Evolutionary conservation across 2,888 invertebrate genomes (phyloP).

Genomic region (Biston stratarius): DNA sequence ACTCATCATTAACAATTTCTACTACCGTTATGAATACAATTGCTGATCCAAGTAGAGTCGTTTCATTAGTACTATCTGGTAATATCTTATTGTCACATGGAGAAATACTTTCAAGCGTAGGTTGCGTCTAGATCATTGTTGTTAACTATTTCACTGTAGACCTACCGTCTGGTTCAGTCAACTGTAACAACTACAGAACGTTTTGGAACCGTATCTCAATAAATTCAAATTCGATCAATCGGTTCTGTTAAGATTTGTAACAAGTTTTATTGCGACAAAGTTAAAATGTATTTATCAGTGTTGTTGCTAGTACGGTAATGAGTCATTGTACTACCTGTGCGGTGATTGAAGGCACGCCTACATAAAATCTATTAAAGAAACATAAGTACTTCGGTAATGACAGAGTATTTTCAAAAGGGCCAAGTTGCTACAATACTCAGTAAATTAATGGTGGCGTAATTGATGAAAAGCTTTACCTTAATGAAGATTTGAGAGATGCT

Average conservation of each 20-base stretch:
- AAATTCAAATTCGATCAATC: background rate
- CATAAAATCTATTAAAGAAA: conserved; percentile 60
- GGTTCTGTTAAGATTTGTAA: background rate
- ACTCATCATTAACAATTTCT: conserved; percentile 19
- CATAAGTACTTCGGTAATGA: conserved; percentile 53
- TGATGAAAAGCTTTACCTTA: conserved; percentile 26
- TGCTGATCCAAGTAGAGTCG: conserved; percentile 17
- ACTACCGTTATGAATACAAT: conserved; percentile 42
- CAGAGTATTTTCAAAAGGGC: conserved; percentile 37
- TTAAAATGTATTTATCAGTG: conserved; percentile 28
- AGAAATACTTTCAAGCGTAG: conserved; percentile 59
- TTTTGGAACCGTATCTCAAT: conserved; percentile 16
- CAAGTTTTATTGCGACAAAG: conserved; percentile 13
- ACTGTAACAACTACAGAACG: background rate
- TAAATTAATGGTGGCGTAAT: conserved; percentile 31
- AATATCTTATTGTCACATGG: conserved; percentile 38
- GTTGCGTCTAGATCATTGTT: conserved; percentile 59
- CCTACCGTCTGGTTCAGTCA: conserved; percentile 50
- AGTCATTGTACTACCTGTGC: conserved; percentile 65
- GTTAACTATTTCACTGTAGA: conserved; percentile 45
- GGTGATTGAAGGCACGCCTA: conserved; percentile 71
- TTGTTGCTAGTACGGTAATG: conserved; percentile 53
- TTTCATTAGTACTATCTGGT: conserved; percentile 37
- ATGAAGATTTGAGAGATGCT: conserved; percentile 24
- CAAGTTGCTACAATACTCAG: conserved; percentile 29